A percentile compares a stretch with the other conserved stretches of the same genome.
Conservation (phyloP, 2,888 invertebrate genomes). For the Dolomedes plantarius region DNA sequence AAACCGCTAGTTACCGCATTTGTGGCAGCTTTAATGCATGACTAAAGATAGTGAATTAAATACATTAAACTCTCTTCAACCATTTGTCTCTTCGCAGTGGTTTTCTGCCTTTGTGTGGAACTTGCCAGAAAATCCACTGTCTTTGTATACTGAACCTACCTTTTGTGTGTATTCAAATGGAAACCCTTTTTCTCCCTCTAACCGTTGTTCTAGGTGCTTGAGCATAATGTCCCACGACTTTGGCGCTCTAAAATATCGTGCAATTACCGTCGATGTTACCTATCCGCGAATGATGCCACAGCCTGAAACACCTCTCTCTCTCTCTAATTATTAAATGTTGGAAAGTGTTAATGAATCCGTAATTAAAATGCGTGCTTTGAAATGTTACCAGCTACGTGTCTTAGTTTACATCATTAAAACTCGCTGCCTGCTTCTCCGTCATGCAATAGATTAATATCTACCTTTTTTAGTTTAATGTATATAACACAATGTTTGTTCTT, state of each 20-base stretch:
- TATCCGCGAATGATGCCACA: neutral
- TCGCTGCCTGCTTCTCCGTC: neutral
- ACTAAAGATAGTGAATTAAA: neutral
- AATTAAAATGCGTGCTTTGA: constrained; percentile 24
- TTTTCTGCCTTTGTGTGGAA: constrained; percentile 68
- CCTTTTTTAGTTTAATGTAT: neutral
- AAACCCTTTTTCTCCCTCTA: neutral
- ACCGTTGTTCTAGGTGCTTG: constrained; percentile 14
- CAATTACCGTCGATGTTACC: neutral
- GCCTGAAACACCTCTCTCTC: neutral
- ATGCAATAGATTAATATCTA: neutral
- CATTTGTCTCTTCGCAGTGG: constrained; percentile 22
- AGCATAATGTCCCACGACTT: constrained; percentile 4
- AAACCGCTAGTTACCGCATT: neutral
- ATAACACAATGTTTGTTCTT: neutral
- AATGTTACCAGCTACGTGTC: neutral
- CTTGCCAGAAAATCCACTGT: constrained; percentile 52
- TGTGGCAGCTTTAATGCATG: neutral
- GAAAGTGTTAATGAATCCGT: neutral
- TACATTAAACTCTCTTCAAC: neutral
- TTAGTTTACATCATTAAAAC: too few relatives aligned
- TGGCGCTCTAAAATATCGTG: neutral
- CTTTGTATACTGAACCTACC: neutral
- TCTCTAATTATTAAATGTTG: neutral
- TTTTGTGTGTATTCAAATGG: neutral